These are phyloP conservation scores for Macrophya annulata DNA, from an alignment of 2,888 invertebrate genomes.

Conservation along the genomic window DNA sequence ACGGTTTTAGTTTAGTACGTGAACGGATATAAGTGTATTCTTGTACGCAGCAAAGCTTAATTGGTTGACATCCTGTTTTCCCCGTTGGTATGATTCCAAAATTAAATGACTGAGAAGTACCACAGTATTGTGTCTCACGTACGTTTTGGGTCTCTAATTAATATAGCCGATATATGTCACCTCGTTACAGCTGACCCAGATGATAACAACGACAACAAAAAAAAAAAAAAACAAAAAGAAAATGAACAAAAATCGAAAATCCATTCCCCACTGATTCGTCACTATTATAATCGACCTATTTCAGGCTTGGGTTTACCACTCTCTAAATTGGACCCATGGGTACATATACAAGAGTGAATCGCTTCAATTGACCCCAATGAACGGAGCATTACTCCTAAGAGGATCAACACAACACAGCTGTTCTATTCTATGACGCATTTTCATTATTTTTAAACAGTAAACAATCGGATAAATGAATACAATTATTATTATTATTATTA, in stretches of 20 bases:
- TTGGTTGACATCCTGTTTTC: constrained; percentile 74
- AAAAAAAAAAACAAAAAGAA: too few relatives aligned
- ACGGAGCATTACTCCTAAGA: neutral
- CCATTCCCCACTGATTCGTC: neutral
- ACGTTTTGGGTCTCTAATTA: neutral
- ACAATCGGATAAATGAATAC: neutral
- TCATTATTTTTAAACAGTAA: neutral
- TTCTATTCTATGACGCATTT: constrained; percentile 8
- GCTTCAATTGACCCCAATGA: constrained; percentile 36
- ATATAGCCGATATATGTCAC: neutral
- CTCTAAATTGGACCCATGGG: neutral
- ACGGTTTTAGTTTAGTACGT: neutral
- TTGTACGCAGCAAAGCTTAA: constrained; percentile 64
- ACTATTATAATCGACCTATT: neutral
- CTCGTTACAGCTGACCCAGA: neutral
- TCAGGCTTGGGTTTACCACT: neutral
- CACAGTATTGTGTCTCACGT: neutral
- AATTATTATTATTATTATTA: neutral
- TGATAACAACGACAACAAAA: neutral
- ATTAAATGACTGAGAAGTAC: neutral
- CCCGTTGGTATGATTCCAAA: constrained; percentile 52
- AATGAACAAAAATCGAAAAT: neutral
- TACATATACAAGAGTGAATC: neutral
- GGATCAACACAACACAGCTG: constrained; percentile 24
- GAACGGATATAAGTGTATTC: constrained; percentile 10